phyloP scores from a whole-genome alignment of 2,113 vertebrate genomes.

The Dasyornis broadbenti region DNA sequence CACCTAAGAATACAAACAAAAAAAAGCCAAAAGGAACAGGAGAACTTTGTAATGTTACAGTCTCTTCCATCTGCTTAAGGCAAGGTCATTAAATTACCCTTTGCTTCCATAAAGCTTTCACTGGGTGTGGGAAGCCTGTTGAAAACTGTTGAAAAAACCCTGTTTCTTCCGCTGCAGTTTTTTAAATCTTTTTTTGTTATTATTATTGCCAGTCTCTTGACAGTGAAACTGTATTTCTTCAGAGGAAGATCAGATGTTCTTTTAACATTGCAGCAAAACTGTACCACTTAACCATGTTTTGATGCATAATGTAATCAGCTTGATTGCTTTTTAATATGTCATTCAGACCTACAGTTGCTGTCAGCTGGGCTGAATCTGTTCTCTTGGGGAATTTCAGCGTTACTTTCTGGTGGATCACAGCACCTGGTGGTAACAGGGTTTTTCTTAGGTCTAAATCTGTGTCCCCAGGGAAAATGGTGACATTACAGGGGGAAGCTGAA shows the following conservation, averaged over 20 bases:
- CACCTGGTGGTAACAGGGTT: background rate
- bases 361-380: slow-evolving; percentile 14
- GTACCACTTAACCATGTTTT: slow-evolving; percentile 40
- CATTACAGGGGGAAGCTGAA: background rate
- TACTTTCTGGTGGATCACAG: background rate
- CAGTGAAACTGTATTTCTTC: background rate
- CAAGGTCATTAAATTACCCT: background rate
- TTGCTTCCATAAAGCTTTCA: background rate
- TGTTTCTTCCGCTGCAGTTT: background rate
- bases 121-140: background rate
- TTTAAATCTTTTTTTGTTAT: background rate
- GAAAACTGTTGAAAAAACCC: background rate
- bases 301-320: slow-evolving; percentile 59
- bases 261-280: slow-evolving; percentile 16
- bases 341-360: slow-evolving; percentile 26
- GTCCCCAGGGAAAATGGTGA: background rate
- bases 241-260: slow-evolving; percentile 32
- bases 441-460: background rate
- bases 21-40: background rate
- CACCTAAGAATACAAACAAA: background rate
- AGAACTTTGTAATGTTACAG: background rate
- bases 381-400: background rate
- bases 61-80: background rate
- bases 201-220: background rate
- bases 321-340: slow-evolving; percentile 59